Evolutionary conservation across 2,888 invertebrate genomes (phyloP), one percentile per base, ranked within the genome.

Genomic region (Melanophora roralis): DNA sequence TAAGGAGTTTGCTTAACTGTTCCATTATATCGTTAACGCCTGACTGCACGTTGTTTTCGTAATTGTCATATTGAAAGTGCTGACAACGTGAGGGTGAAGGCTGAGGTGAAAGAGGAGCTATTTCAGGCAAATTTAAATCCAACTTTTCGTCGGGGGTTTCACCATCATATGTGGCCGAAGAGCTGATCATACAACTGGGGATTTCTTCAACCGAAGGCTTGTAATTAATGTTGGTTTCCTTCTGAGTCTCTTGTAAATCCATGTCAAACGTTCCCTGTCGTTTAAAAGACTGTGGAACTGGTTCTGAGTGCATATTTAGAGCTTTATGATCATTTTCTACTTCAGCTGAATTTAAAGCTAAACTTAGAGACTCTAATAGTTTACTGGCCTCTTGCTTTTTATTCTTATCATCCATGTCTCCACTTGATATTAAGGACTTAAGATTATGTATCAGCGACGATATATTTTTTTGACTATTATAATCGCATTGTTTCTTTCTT

Each of bases 241-340:
- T 40, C 2, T 14, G 5, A 11, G 68, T 67, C 27, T 82, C 83
- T 60, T 84, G 73, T 3, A 84, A 19, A 14, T 86, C 86, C 8
- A 86, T 68, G 59, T 86, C 84, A 65, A 87, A 87, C 0, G 86
- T 87, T 5, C 84, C 85, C 65, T 87, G 85, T 1, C 87, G 83
- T 8, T 83, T 69, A 34, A 86, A 84, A 0, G 84, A 73, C 49
- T 82, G 79, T 9, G 84, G 83, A 6, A 81, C 78, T 5, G 69
- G 49, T 38, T 72, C 16, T 0, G 32, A 11, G 4, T n/a, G 12
- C 8, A 23, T 23, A 23, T 59, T n/a, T 21, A 38, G 14, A 14
- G 19, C 12, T 21, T 65, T 62, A 3, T 11, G 1, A 1, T n/a
- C 9, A 0, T 60, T 55, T 11, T 51, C 19, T 5, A 2, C 0